Evolutionary conservation across 2,113 vertebrate species (phyloP), one percentile per base, ranked within the genome.

Genomic region (Chionodraco myersi): DNA sequence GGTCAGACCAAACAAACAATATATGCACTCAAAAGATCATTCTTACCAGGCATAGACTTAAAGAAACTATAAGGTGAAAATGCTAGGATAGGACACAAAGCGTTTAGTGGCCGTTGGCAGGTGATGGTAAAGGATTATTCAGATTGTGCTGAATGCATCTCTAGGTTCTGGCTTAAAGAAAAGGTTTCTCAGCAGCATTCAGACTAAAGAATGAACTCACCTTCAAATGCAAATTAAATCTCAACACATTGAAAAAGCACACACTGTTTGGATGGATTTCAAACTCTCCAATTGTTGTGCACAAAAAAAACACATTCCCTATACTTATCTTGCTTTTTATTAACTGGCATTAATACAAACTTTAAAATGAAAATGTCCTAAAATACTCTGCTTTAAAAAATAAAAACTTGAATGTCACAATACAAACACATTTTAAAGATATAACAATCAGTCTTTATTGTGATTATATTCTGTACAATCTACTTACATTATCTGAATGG

Each of bases 191-290:
- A 51, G 75, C 48, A 91, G 75, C 48, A 91, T 91, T 92, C 84
- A 85, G 68, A 23, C 61, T 44, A 15, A 3, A 73, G 63, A 89
- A 84, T 72, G 58, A 83, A 82, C 26, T 84, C 76, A 86, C 65
- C 75, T 90, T 93, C 87, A 92, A 78, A 92, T 91, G 88, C 84
- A 86, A 92, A 93, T 91, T 49, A 62, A 82, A 92, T 36, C 60
- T 69, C 74, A 82, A 81, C 41, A 78, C 34, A 75, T 77, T 67
- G 54, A 65, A 60, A 65, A 60, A 59, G 47, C 6, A 47, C 62
- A 62, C 66, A 56, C 65, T 36, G 41, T 23, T 78, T 34, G 9
- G 13, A 70, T 4, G 34, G 15, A 45, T 41, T 74, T 58, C 11
- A 69, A 58, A 73, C 45, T 70, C 26, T 74, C 34, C 4, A 54